Evolutionary conservation across 2,888 invertebrate species (phyloP).

Genomic region (Tinea semifulvella): DNA sequence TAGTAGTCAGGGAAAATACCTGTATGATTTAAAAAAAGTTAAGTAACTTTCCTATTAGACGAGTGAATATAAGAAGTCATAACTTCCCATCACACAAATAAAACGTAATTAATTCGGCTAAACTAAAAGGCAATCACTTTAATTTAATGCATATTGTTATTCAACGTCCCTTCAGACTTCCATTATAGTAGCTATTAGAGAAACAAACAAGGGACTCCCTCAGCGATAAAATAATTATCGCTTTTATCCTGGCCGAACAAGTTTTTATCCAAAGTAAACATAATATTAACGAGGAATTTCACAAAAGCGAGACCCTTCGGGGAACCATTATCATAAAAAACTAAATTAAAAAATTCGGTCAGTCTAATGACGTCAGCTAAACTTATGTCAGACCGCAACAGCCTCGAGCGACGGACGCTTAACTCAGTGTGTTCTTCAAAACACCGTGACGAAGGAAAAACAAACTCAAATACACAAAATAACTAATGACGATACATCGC

Average conservation of each 20-base stretch:
- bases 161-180: conserved; percentile 41
- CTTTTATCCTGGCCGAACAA: conserved; percentile 48
- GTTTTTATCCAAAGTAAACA: conserved; percentile 34
- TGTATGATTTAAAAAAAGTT: too few relatives aligned
- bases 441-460: conserved; percentile 56
- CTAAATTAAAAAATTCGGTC: conserved; percentile 44
- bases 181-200: conserved; percentile 62
- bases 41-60: too few relatives aligned
- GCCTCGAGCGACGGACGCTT: conserved; percentile 31
- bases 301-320: conserved; percentile 30
- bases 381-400: conserved; percentile 29
- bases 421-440: conserved; percentile 31
- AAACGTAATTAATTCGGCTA: not conserved
- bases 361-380: conserved; percentile 56
- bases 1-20: too few relatives aligned
- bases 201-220: conserved; percentile 62
- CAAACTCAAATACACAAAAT: conserved; percentile 41
- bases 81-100: too few relatives aligned
- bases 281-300: conserved; percentile 39
- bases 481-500: conserved; percentile 40
- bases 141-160: conserved; percentile 21
- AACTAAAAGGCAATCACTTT: conserved; percentile 4
- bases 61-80: too few relatives aligned
- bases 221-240: conserved; percentile 62
- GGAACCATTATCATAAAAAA: conserved; percentile 29